Conservation (phyloP, 2,797 vertebrate species). For the Myiotriccus ornatus region DNA sequence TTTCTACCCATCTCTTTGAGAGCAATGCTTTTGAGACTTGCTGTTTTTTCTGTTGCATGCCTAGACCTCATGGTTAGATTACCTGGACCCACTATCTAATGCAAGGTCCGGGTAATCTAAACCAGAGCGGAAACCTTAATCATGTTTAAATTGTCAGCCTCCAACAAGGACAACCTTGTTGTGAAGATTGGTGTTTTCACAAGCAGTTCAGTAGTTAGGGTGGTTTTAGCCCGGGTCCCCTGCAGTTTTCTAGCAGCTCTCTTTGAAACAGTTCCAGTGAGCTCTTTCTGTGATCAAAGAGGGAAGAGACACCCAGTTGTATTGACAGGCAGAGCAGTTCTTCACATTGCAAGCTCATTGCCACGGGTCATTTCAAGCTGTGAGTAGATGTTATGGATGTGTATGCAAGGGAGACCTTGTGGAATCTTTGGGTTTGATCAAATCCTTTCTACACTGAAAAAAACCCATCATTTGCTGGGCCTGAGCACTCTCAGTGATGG, state of each 20-base stretch:
- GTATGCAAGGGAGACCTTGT: background rate
- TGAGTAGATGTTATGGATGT: background rate
- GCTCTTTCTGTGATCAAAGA: background rate
- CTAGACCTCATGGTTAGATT: background rate
- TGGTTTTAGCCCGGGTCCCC: background rate
- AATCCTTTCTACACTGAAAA: background rate
- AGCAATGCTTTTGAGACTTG: background rate
- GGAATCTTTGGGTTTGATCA: background rate
- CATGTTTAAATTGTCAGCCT: background rate
- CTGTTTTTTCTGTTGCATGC: background rate
- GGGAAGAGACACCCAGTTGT: background rate
- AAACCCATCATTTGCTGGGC: background rate
- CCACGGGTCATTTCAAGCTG: background rate
- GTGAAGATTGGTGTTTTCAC: fast-evolving
- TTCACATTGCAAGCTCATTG: background rate
- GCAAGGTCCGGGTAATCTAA: background rate
- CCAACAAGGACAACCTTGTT: background rate
- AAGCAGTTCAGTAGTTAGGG: background rate
- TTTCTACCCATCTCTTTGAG: background rate
- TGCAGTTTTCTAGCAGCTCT: background rate
- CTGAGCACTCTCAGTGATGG: background rate
- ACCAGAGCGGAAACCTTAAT: background rate
- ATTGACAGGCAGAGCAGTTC: background rate
- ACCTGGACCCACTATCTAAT: no score
- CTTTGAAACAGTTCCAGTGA: background rate